Evolutionary conservation across 2,113 vertebrate genomes (phyloP), one percentile per base, ranked within the genome.

Genomic region (Columbina picui): DNA sequence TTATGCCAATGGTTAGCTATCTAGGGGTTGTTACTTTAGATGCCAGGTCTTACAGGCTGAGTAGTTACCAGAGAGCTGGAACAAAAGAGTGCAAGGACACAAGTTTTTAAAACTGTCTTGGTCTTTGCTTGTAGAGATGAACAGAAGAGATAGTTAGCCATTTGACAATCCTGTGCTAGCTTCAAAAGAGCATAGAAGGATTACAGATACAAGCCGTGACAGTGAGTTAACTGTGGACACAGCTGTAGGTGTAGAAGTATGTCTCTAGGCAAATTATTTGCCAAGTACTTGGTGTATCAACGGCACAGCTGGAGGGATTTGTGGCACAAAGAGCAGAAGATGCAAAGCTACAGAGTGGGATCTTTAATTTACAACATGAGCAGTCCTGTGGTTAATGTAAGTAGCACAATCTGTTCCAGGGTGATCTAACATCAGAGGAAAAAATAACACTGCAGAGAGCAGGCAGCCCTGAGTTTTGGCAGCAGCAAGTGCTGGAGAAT

Each of bases 291-390:
- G 79, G 59, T 96, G 52, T 55, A 88, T 90, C 92, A 91, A 36
- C 75, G 74, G 10, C 67, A 52, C 67, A 80, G 92, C 68, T 52
- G 39, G 79, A 80, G 71, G 56, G 63, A 84, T 96, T 91, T 83
- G 52, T 87, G 82, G 71, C 82, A 90, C 29, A 32, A 90, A 92
- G 38, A 74, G 84, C 63, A 43, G 50, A 86, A 88, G 89, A 95
- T 64, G 68, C 67, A 90, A 76, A 89, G 77, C 52, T 82, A 69
- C 80, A 82, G 87, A 79, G 93, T 87, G 34, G 26, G 59, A 85
- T 77, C 93, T 94, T 96, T 96, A 96, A 97, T 97, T 96, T 96
- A 96, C 59, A 93, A 85, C 91, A 90, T 95, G 84, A 95, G 50
- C 78, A 83, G 77, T 73, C 55, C 94, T 90, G 85, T 95, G 75